Percentiles rank a stretch among this genome's conserved stretches.
Evolutionary conservation across 2,888 invertebrate species (phyloP).

Genomic region (Himalopsyche tibetana): DNA sequence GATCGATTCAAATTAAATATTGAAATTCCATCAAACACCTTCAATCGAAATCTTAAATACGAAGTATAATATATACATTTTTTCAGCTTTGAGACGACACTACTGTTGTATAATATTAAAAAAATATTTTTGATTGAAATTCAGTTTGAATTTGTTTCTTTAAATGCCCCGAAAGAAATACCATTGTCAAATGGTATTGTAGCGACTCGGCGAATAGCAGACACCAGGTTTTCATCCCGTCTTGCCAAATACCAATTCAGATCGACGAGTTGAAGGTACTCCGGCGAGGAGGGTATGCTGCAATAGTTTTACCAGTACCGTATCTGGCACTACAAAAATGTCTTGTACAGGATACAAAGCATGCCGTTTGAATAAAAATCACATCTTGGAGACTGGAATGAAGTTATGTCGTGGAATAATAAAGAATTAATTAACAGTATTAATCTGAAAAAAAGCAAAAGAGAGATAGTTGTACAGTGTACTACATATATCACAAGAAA

Average conservation of each 20-base stretch:
- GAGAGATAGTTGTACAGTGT: no score
- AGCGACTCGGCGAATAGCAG: not conserved
- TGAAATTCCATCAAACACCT: no score
- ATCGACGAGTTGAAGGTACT: constrained; percentile 9
- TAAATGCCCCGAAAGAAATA: not conserved
- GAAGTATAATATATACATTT: no score
- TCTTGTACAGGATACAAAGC: not conserved
- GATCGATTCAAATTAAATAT: no score
- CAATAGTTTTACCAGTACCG: constrained; percentile 27
- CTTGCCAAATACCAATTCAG: constrained; percentile 52
- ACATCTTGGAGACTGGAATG: not conserved
- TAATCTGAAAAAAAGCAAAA: no score
- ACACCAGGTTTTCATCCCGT: constrained; percentile 39
- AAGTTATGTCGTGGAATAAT: not conserved
- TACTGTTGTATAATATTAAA: no score
- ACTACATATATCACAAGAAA: no score
- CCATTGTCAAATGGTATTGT: constrained; percentile 35
- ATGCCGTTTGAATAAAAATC: constrained; percentile 26
- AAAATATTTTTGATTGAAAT: no score
- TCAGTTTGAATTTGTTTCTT: not conserved
- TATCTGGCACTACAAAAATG: not conserved
- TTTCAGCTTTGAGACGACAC: no score
- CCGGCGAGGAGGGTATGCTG: not conserved
- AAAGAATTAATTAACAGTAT: not conserved
- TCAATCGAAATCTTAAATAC: no score